phyloP scores from a whole-genome alignment of 2,797 vertebrate species.

The Phalanger gymnotis region DNA sequence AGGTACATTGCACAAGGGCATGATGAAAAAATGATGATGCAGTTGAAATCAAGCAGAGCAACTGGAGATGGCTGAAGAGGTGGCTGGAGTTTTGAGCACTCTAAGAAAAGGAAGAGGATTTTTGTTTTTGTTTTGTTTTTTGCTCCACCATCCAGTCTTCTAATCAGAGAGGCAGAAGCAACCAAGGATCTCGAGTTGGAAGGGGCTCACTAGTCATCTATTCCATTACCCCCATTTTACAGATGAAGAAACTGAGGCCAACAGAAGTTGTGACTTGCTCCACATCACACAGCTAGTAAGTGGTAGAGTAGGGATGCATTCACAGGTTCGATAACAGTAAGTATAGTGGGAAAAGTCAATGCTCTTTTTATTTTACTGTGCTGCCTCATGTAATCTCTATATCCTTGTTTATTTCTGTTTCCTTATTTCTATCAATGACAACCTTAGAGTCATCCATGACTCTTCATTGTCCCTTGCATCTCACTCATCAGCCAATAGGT shows the following conservation, averaged over 20 bases:
- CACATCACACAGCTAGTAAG: not conserved
- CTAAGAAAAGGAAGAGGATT: not conserved
- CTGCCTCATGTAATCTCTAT: not conserved
- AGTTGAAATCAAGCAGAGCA: not conserved
- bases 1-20: not conserved
- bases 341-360: not conserved
- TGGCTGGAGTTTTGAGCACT: not conserved
- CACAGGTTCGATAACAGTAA: not conserved
- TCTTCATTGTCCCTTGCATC: not conserved
- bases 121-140: not conserved
- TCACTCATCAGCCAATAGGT: not conserved
- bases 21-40: not conserved
- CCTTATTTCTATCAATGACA: not conserved
- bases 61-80: not conserved
- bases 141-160: not conserved
- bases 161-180: not conserved
- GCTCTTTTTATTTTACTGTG: not conserved
- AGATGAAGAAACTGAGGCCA: not conserved
- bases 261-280: not conserved
- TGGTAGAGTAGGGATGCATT: not conserved
- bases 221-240: not conserved
- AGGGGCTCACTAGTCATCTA: not conserved
- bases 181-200: not conserved
- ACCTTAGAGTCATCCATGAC: not conserved
- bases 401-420: not conserved